phyloP scores from a whole-genome alignment of 2,888 invertebrate species.

The Cosmia pyralina region DNA sequence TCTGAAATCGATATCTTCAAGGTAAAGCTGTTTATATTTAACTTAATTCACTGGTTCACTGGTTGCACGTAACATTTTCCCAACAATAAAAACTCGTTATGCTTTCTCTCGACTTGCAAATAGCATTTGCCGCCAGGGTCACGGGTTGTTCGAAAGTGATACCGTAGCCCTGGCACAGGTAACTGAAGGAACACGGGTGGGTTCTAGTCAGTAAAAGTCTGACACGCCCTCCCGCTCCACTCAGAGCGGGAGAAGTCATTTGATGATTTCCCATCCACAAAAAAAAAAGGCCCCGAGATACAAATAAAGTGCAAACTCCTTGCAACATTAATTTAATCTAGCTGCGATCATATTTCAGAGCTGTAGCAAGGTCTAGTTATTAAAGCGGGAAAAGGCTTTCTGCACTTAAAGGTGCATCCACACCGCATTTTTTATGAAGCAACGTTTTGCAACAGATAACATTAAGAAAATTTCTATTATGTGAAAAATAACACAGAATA shows the following conservation, averaged over 20 bases:
- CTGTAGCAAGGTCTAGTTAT: not conserved
- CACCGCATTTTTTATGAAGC: not conserved
- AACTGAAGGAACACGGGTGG: too few relatives aligned
- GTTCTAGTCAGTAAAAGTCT: too few relatives aligned
- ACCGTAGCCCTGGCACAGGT: too few relatives aligned
- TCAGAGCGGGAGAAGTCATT: too few relatives aligned
- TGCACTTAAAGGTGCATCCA: not conserved
- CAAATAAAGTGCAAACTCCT: conserved; percentile 2
- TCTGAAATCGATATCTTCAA: conserved; percentile 1
- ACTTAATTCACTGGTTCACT: too few relatives aligned
- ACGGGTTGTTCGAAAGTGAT: too few relatives aligned
- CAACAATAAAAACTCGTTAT: not conserved
- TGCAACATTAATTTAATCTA: conserved; percentile 27
- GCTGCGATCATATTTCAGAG: conserved; percentile 12
- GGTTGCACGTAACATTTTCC: not conserved
- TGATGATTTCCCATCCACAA: too few relatives aligned
- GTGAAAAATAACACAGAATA: too few relatives aligned
- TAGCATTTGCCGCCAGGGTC: too few relatives aligned
- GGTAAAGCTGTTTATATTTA: not conserved
- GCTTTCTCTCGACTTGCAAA: not conserved
- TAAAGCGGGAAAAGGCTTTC: not conserved
- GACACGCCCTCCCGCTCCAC: too few relatives aligned
- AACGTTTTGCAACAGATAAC: not conserved
- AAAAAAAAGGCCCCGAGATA: not conserved
- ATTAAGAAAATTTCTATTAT: too few relatives aligned